Evolutionary conservation across 2,113 vertebrate species (phyloP).

Genomic region (Epinephelus moara): DNA sequence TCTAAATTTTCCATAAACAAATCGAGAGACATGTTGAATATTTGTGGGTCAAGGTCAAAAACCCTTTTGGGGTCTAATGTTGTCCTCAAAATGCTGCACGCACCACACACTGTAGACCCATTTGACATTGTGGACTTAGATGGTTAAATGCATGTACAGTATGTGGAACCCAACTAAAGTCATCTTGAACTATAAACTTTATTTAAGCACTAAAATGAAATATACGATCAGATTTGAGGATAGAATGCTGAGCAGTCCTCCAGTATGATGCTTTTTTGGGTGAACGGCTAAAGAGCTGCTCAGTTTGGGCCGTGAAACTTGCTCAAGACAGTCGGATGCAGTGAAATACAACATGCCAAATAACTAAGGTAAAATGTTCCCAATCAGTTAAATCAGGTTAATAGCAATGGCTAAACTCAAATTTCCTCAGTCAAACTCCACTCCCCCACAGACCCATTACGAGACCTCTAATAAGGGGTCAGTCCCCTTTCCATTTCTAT

Average conservation of each 20-base stretch:
- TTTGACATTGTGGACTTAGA: too few relatives aligned
- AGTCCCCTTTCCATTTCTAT: constrained; percentile 37
- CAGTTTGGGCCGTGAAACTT: not conserved
- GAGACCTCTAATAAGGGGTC: constrained; percentile 4
- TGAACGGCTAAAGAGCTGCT: not conserved
- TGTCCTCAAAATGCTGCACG: not conserved
- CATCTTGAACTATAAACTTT: not conserved
- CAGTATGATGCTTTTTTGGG: not conserved
- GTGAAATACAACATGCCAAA: not conserved
- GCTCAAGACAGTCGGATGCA: not conserved
- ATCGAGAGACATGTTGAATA: not conserved
- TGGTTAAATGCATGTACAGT: too few relatives aligned
- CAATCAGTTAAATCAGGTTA: not conserved
- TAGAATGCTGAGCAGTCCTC: not conserved
- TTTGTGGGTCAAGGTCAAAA: too few relatives aligned
- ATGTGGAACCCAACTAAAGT: not conserved
- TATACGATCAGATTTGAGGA: not conserved
- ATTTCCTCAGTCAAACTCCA: not conserved
- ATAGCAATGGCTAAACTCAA: not conserved
- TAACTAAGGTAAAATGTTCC: not conserved
- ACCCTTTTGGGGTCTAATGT: too few relatives aligned
- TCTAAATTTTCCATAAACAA: not conserved
- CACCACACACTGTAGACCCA: too few relatives aligned
- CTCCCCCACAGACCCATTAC: constrained; percentile 13
- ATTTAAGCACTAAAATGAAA: not conserved